A percentile compares a stretch with the other conserved stretches of the same genome.
Evolutionary conservation across 2,797 vertebrate species (phyloP).

Genomic region (Rachycentron canadum): DNA sequence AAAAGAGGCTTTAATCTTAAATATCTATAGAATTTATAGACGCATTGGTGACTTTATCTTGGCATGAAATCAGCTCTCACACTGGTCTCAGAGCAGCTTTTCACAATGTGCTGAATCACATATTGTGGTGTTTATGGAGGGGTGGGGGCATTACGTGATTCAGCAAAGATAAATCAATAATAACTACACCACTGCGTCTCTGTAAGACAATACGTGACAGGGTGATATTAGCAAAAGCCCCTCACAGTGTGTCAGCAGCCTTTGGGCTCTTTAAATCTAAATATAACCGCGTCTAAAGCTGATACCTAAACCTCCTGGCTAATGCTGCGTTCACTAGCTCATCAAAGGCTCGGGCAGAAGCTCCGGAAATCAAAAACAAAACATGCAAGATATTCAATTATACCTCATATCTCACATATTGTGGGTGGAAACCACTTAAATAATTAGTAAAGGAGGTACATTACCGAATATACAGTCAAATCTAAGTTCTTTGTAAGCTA

Average conservation of each 20-base stretch:
- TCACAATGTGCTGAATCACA: constrained; percentile 38
- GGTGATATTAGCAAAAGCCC: constrained; percentile 24
- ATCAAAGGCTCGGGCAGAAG: background rate
- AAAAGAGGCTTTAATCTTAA: background rate
- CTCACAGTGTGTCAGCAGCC: constrained; percentile 4
- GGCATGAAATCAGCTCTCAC: background rate
- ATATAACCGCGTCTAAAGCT: constrained; percentile 80
- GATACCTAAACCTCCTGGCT: constrained; percentile 67
- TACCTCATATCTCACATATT: background rate
- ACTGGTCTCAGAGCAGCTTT: background rate
- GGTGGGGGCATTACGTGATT: background rate
- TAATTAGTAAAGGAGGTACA: background rate
- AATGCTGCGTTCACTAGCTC: constrained; percentile 61
- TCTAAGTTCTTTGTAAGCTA: background rate
- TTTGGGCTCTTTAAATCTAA: constrained; percentile 84
- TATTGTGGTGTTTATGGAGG: background rate
- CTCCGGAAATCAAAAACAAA: fast-evolving
- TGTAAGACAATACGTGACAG: constrained; percentile 6
- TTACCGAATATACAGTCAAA: background rate
- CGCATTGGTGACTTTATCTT: background rate
- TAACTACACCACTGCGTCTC: background rate
- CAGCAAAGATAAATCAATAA: background rate
- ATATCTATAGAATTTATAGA: background rate
- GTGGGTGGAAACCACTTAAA: background rate
- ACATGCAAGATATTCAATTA: background rate